These are phyloP conservation scores for Aphaenogaster rudis DNA, from an alignment of 1,140 invertebrate species.

Conservation along the genomic window DNA sequence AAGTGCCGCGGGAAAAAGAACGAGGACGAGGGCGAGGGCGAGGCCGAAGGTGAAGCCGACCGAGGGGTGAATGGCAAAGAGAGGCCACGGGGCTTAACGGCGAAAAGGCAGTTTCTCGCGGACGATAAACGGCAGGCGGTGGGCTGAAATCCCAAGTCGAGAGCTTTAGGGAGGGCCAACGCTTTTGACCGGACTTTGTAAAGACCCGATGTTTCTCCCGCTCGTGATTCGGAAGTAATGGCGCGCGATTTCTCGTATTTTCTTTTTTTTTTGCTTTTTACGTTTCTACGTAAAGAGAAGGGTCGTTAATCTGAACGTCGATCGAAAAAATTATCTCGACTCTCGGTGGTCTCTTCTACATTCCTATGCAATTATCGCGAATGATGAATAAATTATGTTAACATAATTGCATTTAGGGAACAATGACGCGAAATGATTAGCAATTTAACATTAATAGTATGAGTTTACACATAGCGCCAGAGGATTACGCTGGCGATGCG, in stretches of 20 bases:
- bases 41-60: constrained; percentile 39
- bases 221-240: constrained; percentile 44
- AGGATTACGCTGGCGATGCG: not conserved
- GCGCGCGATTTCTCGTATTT: constrained; percentile 29
- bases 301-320: not conserved
- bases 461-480: not conserved
- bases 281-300: not conserved
- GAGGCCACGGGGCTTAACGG: constrained; percentile 38
- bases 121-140: constrained; percentile 55
- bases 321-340: not conserved
- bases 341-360: not conserved
- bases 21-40: constrained; percentile 16
- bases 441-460: constrained; percentile 43
- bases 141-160: constrained; percentile 43
- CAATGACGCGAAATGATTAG: constrained; percentile 22
- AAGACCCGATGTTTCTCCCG: constrained; percentile 31
- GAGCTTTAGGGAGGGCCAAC: constrained; percentile 32
- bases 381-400: constrained; percentile 20
- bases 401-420: constrained; percentile 24
- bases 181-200: constrained; percentile 52
- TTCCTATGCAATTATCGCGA: not conserved
- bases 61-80: constrained; percentile 48
- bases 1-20: constrained; percentile 47
- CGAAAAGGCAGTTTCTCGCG: constrained; percentile 61
- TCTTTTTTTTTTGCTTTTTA: not conserved